A percentile compares a stretch with the other conserved stretches of the same genome.
Conservation (phyloP, 2,113 vertebrate species). For the Eretmochelys imbricata region DNA sequence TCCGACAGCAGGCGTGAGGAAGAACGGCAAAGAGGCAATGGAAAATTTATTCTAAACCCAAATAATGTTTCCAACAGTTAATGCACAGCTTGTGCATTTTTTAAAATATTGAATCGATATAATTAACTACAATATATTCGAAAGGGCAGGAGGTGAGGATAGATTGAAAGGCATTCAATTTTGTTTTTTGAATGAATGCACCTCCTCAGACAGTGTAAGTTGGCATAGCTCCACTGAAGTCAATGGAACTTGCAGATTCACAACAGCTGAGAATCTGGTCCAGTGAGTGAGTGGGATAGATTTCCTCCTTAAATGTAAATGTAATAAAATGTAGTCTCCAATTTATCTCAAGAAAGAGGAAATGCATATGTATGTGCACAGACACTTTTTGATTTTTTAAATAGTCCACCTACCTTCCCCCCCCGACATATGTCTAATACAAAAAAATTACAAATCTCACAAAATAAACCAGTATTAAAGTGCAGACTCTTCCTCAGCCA, state of each 20-base stretch:
- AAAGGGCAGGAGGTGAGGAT: neutral
- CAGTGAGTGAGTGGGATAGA: neutral
- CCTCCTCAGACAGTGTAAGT: neutral
- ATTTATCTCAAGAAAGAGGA: neutral
- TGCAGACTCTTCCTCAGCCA: neutral
- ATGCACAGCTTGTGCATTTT: neutral
- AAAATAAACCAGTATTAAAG: neutral
- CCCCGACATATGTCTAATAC: neutral
- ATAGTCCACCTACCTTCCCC: neutral
- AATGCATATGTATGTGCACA: neutral
- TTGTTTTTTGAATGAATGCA: slow-evolving; percentile 22
- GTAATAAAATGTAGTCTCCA: neutral
- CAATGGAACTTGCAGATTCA: neutral
- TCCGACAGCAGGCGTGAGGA: neutral
- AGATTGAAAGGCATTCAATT: slow-evolving; percentile 24
- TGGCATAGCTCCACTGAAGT: neutral
- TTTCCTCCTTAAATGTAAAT: neutral
- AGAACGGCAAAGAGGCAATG: neutral
- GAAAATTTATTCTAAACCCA: neutral
- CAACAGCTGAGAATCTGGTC: neutral
- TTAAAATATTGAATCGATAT: neutral
- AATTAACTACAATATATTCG: slow-evolving; percentile 26
- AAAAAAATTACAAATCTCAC: neutral
- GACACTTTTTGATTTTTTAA: neutral
- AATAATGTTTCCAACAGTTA: neutral